Percentiles rank a stretch among this genome's conserved stretches.
Evolutionary conservation across 1,140 invertebrate species (phyloP).

Genomic region (Solenopsis invicta): DNA sequence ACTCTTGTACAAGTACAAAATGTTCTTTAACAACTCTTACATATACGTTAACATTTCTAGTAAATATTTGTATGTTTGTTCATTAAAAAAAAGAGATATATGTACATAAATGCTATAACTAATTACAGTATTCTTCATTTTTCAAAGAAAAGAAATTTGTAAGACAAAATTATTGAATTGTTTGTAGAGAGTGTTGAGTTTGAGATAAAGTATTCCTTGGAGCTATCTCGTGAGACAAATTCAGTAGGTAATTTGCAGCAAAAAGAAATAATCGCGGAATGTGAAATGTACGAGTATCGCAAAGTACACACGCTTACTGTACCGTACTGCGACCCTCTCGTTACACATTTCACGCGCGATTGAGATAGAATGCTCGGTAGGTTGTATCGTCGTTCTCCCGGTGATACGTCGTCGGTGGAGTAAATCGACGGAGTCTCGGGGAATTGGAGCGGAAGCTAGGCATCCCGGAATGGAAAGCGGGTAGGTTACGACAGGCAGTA

Average conservation of each 20-base stretch:
- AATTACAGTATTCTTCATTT: no score
- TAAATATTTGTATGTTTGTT: no score
- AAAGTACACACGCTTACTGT: background rate
- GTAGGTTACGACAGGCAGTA: conserved; percentile 77
- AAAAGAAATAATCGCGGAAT: background rate
- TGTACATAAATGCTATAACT: no score
- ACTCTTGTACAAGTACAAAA: no score
- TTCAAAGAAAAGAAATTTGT: no score
- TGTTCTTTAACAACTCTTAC: no score
- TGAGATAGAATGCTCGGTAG: no score
- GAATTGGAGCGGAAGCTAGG: conserved; percentile 35
- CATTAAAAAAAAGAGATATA: no score
- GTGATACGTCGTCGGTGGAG: background rate
- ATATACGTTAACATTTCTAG: no score
- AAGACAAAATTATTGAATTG: no score
- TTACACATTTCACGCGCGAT: background rate
- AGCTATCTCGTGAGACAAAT: background rate
- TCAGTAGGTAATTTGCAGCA: background rate
- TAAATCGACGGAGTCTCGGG: background rate
- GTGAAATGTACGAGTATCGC: background rate
- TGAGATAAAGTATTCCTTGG: background rate
- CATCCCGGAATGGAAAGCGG: background rate
- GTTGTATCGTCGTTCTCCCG: background rate
- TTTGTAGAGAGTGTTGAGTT: background rate
- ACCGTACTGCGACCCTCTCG: background rate